These are phyloP conservation scores for Diaphora mendica DNA, from an alignment of 2,888 invertebrate species.

Conservation along the genomic window DNA sequence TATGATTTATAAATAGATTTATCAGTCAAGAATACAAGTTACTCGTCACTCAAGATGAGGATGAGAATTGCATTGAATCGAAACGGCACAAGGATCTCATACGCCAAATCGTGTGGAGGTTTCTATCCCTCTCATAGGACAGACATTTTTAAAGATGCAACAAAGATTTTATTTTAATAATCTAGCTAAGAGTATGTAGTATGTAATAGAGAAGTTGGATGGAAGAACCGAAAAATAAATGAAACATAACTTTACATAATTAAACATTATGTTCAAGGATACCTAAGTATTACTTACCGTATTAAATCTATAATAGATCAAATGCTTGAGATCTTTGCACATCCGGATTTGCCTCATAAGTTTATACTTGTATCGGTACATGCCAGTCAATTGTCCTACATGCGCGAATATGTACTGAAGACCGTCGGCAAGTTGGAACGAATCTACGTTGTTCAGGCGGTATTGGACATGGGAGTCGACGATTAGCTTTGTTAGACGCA, in stretches of 20 bases:
- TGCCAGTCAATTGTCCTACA: conserved; percentile 99
- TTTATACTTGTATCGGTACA: conserved; percentile 99
- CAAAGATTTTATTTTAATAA: no score
- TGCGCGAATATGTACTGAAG: conserved; percentile 99
- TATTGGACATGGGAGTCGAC: conserved; percentile 99
- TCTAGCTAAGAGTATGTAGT: no score
- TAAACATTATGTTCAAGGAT: neutral
- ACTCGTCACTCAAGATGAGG: neutral
- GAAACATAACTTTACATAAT: neutral
- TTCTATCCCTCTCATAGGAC: no score
- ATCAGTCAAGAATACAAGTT: neutral
- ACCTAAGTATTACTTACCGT: conserved; percentile 84
- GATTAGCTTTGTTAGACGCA: conserved; percentile 98
- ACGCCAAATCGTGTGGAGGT: no score
- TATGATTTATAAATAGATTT: neutral
- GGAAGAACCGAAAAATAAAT: no score
- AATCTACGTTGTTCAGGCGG: conserved; percentile 99
- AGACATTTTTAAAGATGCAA: no score
- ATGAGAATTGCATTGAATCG: neutral
- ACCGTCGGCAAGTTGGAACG: conserved; percentile 99
- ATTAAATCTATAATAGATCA: conserved; percentile 99
- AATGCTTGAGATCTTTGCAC: conserved; percentile 99
- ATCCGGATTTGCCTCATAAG: conserved; percentile 99
- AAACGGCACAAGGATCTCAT: no score
- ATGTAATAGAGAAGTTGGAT: no score